phyloP scores from a whole-genome alignment of 1,140 invertebrate genomes.

The Pomacea maculata region DNA sequence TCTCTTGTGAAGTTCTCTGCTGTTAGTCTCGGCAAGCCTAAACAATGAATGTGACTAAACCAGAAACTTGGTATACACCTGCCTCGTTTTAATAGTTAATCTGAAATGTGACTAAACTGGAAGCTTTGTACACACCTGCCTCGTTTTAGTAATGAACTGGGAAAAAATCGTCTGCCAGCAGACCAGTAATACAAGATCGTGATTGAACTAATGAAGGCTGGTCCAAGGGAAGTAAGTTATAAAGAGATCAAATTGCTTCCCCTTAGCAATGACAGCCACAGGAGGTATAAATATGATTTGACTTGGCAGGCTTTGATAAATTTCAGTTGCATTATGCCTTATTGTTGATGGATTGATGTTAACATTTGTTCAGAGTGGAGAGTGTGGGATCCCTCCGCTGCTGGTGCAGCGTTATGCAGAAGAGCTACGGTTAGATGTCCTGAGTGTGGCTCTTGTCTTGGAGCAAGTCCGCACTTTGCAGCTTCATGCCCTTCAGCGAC shows the following conservation, averaged over 20 bases:
- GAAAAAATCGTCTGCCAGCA: too few species aligned
- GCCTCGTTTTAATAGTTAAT: too few species aligned
- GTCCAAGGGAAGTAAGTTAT: neutral
- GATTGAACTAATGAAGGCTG: too few species aligned
- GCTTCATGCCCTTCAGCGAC: slow-evolving; percentile 46
- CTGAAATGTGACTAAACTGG: too few species aligned
- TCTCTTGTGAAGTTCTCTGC: too few species aligned
- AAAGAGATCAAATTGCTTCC: neutral
- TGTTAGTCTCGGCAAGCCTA: too few species aligned
- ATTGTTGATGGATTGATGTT: slow-evolving; percentile 7
- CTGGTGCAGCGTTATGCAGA: slow-evolving; percentile 66
- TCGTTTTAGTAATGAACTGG: too few species aligned
- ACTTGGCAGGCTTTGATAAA: too few species aligned
- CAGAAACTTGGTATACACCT: too few species aligned
- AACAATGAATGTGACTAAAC: too few species aligned
- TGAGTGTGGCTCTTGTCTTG: slow-evolving; percentile 61
- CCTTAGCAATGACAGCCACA: neutral
- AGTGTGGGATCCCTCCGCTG: slow-evolving; percentile 65
- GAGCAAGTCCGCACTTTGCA: slow-evolving; percentile 61
- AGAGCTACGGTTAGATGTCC: slow-evolving; percentile 62
- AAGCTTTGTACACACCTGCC: too few species aligned
- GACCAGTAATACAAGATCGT: too few species aligned
- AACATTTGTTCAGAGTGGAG: slow-evolving; percentile 57
- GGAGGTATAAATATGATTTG: neutral
- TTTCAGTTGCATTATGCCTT: neutral